Base-by-base conservation (phyloP, 2,797 vertebrate species). In the Sebastes kiyomatsui region DNA sequence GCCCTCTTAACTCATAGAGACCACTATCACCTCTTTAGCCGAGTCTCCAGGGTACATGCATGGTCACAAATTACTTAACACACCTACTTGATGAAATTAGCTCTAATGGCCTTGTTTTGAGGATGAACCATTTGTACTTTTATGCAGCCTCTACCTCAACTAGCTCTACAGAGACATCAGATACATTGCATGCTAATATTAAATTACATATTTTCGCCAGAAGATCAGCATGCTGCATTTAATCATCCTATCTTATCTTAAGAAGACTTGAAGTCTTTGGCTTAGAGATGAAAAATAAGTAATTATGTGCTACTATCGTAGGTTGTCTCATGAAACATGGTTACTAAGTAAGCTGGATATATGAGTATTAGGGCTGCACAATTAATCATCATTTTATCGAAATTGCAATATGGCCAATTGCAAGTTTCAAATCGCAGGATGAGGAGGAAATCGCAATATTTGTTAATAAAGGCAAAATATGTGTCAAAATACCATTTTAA, bases 1-100 rank as follows among this genome's bases (percentile, higher is more conserved):
- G 76, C 77, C 76, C 80, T 81, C 59, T 87, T 58, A 67, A 76
- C 75, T 75, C 56, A 74, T n/a, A n/a, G 11, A 54, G 54, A 72
- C 67, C 46, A 75, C 42, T 33, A 1, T n/a, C 56, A 58, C 33
- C 32, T 65, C 59, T 30, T 65, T 7, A 52, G 58, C 66, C 4
- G 11, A 77, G 72, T 70, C 70, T 67, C 67, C 22, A 49, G 64
- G 55, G 28, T 30, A 16, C 5, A 7, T 4, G 30, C 55, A 60
- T 56, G 46, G 58, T 64, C 65, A 81, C 55, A 65, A 30, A 65
- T 58, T 59, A 65, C 18, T 67, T 32, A 11, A 59, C 30, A 22
- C 78, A 65, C 66, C 38, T 65, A 61, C 49, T 20, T 72, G 5
- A n/a, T 65, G 7, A 61, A 72, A 66, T 75, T 3, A 27, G 18